phyloP scores from a whole-genome alignment of 2,888 invertebrate genomes.

The Callinectes sapidus region DNA sequence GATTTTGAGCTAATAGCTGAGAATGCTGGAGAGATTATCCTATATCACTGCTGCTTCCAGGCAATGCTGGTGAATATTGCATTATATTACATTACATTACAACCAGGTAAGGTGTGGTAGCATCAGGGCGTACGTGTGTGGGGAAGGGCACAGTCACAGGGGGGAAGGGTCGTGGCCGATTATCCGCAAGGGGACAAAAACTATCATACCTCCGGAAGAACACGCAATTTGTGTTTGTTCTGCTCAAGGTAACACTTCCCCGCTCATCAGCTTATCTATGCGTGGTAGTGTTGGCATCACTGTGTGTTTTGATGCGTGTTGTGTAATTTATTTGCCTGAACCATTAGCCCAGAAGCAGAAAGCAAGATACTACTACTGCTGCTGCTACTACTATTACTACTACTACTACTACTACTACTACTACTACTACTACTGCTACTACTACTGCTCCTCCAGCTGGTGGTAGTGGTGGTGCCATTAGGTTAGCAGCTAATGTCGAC shows the following conservation, averaged over 20 bases:
- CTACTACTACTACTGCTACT: slow-evolving; percentile 17
- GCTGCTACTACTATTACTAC: neutral
- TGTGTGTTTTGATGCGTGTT: neutral
- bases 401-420: slow-evolving; percentile 18
- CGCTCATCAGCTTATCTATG: neutral
- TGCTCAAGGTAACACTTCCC: neutral
- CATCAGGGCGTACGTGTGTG: neutral
- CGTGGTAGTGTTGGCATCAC: neutral
- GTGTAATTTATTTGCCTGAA: neutral
- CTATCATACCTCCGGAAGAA: neutral
- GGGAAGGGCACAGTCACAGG: neutral
- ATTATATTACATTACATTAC: neutral
- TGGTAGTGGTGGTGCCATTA: too few relatives aligned
- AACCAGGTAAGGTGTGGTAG: neutral
- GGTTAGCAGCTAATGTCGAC: too few relatives aligned
- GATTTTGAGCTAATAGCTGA: too few relatives aligned
- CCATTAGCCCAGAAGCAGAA: neutral
- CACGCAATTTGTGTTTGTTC: neutral
- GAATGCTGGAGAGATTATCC: too few relatives aligned
- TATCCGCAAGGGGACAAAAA: neutral
- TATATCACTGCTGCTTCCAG: too few relatives aligned
- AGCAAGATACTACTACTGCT: neutral
- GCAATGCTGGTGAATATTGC: neutral
- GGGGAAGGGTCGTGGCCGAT: neutral
- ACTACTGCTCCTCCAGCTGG: neutral